These are phyloP conservation scores for Haemorhous mexicanus DNA, from an alignment of 2,113 vertebrate species.

Conservation along the genomic window DNA sequence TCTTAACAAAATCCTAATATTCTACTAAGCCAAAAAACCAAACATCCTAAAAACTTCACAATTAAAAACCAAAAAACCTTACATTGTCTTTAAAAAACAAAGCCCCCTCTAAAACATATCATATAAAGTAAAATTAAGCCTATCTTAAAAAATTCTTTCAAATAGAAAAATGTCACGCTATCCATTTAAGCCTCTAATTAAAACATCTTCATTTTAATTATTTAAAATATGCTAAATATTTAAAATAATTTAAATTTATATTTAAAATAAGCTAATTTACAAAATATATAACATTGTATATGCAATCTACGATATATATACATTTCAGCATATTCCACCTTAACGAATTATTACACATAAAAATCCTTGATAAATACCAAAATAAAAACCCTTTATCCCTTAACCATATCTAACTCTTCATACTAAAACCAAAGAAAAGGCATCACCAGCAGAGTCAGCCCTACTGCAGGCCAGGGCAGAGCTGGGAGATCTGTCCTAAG, in stretches of 20 bases:
- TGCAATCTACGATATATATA: fast-evolving
- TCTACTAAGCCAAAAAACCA: neutral
- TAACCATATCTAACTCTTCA: neutral
- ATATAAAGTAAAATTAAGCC: neutral
- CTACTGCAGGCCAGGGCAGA: neutral
- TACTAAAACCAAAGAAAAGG: neutral
- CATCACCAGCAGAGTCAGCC: neutral
- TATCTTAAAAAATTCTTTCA: neutral
- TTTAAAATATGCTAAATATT: too few species aligned
- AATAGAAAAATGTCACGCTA: fast-evolving
- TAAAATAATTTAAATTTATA: too few species aligned
- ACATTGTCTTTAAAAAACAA: fast-evolving
- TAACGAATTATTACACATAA: neutral
- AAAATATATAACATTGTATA: neutral
- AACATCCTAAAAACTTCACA: neutral
- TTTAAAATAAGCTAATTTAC: neutral
- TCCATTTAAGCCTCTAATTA: neutral
- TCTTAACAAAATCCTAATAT: too few species aligned
- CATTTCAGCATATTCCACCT: neutral
- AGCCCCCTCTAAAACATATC: neutral
- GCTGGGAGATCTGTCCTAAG: neutral
- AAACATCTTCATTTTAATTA: neutral
- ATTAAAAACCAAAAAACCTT: neutral
- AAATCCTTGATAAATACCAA: neutral
- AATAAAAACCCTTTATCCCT: neutral